Evolutionary conservation across 2,113 vertebrate species (phyloP).

Genomic region (Astatoreochromis straeleni): DNA sequence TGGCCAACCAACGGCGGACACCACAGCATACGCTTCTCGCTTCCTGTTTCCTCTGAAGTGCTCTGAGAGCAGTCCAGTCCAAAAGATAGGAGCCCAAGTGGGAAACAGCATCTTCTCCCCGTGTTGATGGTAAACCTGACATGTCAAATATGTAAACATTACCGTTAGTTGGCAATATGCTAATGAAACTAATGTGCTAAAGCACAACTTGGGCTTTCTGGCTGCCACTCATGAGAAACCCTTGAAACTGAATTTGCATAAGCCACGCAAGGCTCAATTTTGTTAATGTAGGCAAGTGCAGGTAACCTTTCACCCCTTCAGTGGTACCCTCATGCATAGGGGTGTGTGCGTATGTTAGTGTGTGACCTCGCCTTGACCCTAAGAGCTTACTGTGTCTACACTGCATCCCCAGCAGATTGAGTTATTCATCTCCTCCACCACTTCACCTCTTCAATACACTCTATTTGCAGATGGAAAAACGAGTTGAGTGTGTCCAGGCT

Average conservation of each 20-base stretch:
- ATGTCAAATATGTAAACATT: conserved; percentile 66
- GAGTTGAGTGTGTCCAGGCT: background rate
- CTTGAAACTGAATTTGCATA: conserved; percentile 64
- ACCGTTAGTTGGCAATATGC: conserved; percentile 68
- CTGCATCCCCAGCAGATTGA: conserved; percentile 37
- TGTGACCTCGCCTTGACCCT: conserved; percentile 52
- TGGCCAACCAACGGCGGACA: conserved; percentile 27
- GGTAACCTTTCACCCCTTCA: conserved; percentile 58
- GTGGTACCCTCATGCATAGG: conserved; percentile 52
- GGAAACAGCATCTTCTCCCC: background rate
- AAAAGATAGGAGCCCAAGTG: background rate
- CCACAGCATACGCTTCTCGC: conserved; percentile 4
- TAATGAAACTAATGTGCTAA: conserved; percentile 61
- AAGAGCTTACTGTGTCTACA: conserved; percentile 49
- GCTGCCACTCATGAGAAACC: conserved; percentile 59
- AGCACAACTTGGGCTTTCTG: conserved; percentile 50
- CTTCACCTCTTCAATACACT: background rate
- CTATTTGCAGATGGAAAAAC: background rate
- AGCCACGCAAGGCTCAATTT: conserved; percentile 67
- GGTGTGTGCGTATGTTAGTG: conserved; percentile 39
- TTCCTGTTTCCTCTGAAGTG: conserved; percentile 38
- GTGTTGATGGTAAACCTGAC: conserved; percentile 47
- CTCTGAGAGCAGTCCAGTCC: conserved; percentile 24
- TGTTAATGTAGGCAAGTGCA: conserved; percentile 65
- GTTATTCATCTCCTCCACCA: conserved; percentile 41